phyloP scores from a whole-genome alignment of 1,140 invertebrate genomes.

The Calliphora vicina region DNA sequence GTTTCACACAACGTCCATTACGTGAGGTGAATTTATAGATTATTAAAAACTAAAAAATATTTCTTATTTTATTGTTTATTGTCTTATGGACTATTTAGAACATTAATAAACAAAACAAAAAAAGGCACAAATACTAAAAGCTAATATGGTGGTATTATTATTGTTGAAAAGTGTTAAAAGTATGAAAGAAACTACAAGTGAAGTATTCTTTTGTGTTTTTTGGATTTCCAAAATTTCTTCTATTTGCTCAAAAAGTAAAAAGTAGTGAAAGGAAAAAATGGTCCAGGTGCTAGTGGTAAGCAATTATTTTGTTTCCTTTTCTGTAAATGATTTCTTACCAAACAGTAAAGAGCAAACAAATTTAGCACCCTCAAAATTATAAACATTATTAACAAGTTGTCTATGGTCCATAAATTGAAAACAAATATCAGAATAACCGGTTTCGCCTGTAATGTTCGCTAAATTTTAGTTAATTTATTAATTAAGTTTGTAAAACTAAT shows the following conservation, averaged over 20 bases:
- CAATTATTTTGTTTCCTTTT: neutral
- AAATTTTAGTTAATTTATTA: too few species aligned
- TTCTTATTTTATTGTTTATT: neutral
- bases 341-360: neutral
- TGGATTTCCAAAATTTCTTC: too few species aligned
- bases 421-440: too few species aligned
- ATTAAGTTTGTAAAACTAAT: too few species aligned
- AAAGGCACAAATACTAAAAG: neutral
- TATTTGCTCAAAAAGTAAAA: neutral
- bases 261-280: neutral
- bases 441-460: too few species aligned
- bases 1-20: neutral
- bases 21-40: neutral
- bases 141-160: too few species aligned
- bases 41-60: neutral
- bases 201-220: too few species aligned
- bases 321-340: neutral
- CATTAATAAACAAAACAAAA: neutral
- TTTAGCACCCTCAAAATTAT: too few species aligned
- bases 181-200: too few species aligned
- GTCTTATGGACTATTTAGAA: slow-evolving; percentile 26
- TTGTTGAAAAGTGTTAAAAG: too few species aligned
- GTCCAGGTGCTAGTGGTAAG: neutral
- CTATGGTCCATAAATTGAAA: too few species aligned
- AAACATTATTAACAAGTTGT: too few species aligned